phyloP scores from a whole-genome alignment of 2,888 invertebrate species.

The Pyrocoelia pectoralis region DNA sequence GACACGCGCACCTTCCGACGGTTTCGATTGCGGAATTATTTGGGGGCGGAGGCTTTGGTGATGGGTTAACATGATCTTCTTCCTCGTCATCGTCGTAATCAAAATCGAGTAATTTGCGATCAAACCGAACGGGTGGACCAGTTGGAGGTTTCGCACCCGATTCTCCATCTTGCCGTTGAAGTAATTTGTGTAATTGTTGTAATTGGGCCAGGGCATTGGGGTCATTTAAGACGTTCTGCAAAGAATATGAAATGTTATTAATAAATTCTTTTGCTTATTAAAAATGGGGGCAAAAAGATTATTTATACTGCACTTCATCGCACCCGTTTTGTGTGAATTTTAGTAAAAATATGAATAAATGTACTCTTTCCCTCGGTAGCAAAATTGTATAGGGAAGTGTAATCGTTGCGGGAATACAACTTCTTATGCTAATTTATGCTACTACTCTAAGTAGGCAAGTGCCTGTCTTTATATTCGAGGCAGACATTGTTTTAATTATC shows the following conservation, averaged over 20 bases:
- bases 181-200: conserved; percentile 69
- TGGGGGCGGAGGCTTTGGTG: conserved; percentile 55
- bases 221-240: conserved; percentile 44
- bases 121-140: conserved; percentile 72
- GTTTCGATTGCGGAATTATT: conserved; percentile 40
- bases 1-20: conserved; percentile 41
- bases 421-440: no score
- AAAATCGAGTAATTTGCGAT: conserved; percentile 86
- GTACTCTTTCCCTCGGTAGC: no score
- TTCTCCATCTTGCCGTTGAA: conserved; percentile 54
- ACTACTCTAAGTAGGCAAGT: no score
- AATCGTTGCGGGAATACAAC: no score
- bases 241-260: not conserved
- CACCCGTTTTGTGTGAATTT: not conserved
- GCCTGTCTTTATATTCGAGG: no score
- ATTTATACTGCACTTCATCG: not conserved
- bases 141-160: conserved; percentile 55
- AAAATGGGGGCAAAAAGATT: no score
- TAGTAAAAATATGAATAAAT: not conserved
- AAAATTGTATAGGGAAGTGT: no score
- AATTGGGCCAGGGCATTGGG: conserved; percentile 63
- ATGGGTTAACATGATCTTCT: conserved; percentile 64
- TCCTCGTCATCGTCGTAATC: conserved; percentile 94
- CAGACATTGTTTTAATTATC: no score
- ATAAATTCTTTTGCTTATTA: not conserved